Percentiles rank a stretch among this genome's conserved stretches.
phyloP scores from a whole-genome alignment of 2,888 invertebrate genomes.

The Trissolcus brochymenae region DNA sequence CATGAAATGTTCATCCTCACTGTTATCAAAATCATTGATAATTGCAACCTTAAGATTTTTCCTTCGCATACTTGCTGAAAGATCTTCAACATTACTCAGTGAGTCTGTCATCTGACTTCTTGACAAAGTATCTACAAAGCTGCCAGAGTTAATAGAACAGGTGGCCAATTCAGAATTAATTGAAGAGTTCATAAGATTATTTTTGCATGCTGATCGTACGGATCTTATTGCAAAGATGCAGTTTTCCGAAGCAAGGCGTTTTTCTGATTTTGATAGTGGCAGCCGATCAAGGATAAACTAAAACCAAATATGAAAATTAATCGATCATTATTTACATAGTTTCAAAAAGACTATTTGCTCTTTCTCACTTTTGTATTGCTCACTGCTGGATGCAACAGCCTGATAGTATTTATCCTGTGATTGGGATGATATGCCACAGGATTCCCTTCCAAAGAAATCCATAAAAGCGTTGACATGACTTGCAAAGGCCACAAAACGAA shows the following conservation, averaged over 20 bases:
- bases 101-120: constrained; percentile 51
- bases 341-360: background rate
- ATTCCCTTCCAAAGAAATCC: constrained; percentile 80
- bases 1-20: constrained; percentile 70
- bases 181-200: constrained; percentile 35
- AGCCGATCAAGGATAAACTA: constrained; percentile 79
- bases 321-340: background rate
- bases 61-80: constrained; percentile 56
- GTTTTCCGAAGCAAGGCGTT: constrained; percentile 72
- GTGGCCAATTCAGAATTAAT: constrained; percentile 46
- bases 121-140: constrained; percentile 35
- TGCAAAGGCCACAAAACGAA: constrained; percentile 78
- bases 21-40: constrained; percentile 75
- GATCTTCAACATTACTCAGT: constrained; percentile 53
- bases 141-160: constrained; percentile 57
- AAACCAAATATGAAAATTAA: background rate
- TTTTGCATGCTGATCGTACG: constrained; percentile 58
- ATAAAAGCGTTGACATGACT: constrained; percentile 78
- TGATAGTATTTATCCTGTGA: constrained; percentile 79
- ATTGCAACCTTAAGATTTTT: constrained; percentile 74
- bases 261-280: constrained; percentile 78
- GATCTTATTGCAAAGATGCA: constrained; percentile 63
- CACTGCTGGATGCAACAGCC: constrained; percentile 79
- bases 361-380: constrained; percentile 75
- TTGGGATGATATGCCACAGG: constrained; percentile 81